Percentiles rank a stretch among this genome's conserved stretches.
phyloP scores from a whole-genome alignment of 2,797 vertebrate genomes.

The Microchirus variegatus region DNA sequence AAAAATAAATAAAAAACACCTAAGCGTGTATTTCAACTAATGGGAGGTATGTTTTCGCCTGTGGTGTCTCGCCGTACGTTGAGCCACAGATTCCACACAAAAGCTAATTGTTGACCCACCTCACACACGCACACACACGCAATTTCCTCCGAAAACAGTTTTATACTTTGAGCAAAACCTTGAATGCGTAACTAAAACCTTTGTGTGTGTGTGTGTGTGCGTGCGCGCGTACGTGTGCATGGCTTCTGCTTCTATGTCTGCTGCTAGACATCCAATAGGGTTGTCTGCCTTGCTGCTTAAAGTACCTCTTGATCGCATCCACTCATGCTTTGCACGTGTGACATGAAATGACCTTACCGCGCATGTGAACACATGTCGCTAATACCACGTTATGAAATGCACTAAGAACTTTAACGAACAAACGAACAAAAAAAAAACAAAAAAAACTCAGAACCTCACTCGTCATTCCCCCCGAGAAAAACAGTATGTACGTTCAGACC shows the following conservation, averaged over 20 bases:
- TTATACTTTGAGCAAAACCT: slow-evolving; percentile 40
- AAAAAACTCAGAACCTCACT: slow-evolving; percentile 60
- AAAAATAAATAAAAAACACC: neutral
- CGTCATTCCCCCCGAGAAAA: slow-evolving; percentile 15
- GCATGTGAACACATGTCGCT: slow-evolving; percentile 27
- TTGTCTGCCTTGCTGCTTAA: slow-evolving; percentile 88
- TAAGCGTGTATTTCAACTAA: neutral
- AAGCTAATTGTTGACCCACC: slow-evolving; percentile 16
- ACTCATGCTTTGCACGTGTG: slow-evolving; percentile 52
- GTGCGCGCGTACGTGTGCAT: neutral
- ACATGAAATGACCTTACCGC: slow-evolving; percentile 32
- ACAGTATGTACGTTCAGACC: slow-evolving; percentile 47
- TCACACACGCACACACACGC: slow-evolving; percentile 18
- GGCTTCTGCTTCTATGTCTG: too few relatives aligned
- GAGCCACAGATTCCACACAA: slow-evolving; percentile 49
- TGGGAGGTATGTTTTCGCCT: neutral
- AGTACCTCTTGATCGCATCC: slow-evolving; percentile 76
- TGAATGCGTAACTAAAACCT: slow-evolving; percentile 48
- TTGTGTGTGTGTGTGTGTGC: slow-evolving; percentile 82
- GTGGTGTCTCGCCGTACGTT: slow-evolving; percentile 18
- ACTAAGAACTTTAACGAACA: slow-evolving; percentile 60
- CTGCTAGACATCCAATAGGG: slow-evolving; percentile 67
- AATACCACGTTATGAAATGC: slow-evolving; percentile 64
- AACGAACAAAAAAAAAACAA: slow-evolving; percentile 36
- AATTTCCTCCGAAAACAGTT: slow-evolving; percentile 23